A percentile compares a stretch with the other conserved stretches of the same genome.
Conservation (phyloP, 2,113 vertebrate genomes). For the Holacanthus passer region DNA sequence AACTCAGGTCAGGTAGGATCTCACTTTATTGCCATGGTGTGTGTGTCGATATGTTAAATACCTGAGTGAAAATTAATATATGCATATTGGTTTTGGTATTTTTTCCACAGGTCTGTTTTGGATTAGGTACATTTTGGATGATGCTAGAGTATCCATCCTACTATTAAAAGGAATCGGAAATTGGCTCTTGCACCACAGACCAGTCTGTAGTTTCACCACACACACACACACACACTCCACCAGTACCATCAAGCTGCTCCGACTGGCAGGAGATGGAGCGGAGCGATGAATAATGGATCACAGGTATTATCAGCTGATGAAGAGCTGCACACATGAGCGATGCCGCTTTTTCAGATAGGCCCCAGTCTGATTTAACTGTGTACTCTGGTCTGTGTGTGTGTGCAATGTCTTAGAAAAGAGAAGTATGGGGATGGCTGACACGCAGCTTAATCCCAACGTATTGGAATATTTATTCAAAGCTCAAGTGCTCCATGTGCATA, state of each 20-base stretch:
- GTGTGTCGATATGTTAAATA: conserved; percentile 4
- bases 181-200: background rate
- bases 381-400: background rate
- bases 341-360: conserved; percentile 17
- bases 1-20: background rate
- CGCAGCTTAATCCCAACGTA: conserved; percentile 44
- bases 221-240: background rate
- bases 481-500: background rate
- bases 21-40: background rate
- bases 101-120: background rate
- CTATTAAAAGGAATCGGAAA: conserved; percentile 15
- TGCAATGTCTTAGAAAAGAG: conserved; percentile 4
- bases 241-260: conserved; percentile 17
- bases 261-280: conserved; percentile 34
- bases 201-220: conserved; percentile 2
- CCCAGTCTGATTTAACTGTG: conserved; percentile 5
- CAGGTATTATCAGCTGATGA: conserved; percentile 64
- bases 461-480: conserved; percentile 50
- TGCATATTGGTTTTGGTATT: background rate
- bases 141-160: background rate
- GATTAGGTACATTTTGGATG: background rate
- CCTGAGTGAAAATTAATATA: background rate
- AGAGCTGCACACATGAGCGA: conserved; percentile 47
- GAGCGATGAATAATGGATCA: conserved; percentile 69
- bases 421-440: conserved; percentile 9